A percentile compares a stretch with the other conserved stretches of the same genome.
Evolutionary conservation across 2,113 vertebrate genomes (phyloP).

Genomic region (Puma concolor): DNA sequence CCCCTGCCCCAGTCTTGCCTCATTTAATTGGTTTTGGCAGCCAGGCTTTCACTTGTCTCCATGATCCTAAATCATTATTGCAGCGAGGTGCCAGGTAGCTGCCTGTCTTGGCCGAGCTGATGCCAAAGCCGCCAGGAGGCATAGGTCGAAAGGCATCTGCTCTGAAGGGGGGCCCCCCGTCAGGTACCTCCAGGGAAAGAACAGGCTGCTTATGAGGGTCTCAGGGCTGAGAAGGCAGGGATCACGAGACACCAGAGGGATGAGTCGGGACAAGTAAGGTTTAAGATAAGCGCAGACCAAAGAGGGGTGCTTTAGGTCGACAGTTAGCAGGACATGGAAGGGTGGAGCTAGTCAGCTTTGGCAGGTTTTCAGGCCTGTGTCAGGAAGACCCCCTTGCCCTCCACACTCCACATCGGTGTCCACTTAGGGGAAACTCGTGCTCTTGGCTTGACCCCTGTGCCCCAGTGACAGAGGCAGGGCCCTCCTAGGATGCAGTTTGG

Average conservation of each 20-base stretch:
- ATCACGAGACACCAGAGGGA: background rate
- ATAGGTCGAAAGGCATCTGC: background rate
- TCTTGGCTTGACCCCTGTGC: background rate
- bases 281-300: background rate
- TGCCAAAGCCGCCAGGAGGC: background rate
- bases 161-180: background rate
- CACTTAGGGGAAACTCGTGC: background rate
- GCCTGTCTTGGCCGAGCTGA: background rate
- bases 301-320: background rate
- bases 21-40: background rate
- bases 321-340: fast-evolving
- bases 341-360: background rate
- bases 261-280: background rate
- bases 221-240: background rate
- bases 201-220: background rate
- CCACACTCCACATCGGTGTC: fast-evolving
- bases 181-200: background rate
- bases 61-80: background rate
- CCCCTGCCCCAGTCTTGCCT: background rate
- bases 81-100: background rate
- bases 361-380: background rate
- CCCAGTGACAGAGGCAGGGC: background rate
- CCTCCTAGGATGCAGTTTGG: background rate
- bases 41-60: background rate
- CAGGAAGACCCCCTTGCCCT: background rate